Base-by-base conservation (phyloP, 2,888 invertebrate genomes). In the Meloe dianella region DNA sequence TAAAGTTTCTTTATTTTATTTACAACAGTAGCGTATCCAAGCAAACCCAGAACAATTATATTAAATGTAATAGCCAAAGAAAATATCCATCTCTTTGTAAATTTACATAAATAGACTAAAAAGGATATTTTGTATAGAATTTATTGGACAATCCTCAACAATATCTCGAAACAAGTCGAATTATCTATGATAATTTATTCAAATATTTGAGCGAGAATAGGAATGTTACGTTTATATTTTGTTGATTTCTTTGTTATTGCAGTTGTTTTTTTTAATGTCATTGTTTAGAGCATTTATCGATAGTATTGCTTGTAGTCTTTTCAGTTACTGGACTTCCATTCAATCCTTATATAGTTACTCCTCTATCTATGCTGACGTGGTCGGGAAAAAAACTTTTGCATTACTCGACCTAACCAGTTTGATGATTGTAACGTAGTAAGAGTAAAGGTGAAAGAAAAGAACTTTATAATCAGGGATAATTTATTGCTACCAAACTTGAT, bases 1-100 rank as follows among this genome's bases (percentile, higher is more conserved):
- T 58, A 58, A 32, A 30, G 32, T 56, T 51, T 56, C 65, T 67
- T 65, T 67, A 62, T 67, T 57, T 64, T 30, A 30, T 30, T 3
- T 2, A 47, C 5, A 41, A 20, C 8, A 20, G 47, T 20, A 9
- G 47, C 8, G 47, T 47, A 20, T 47, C 47, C 10, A 22, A 20
- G 47, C 10, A 9, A 47, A 47, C 20, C 10, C 20, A 47, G 20
- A 47, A 47, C 47, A 47, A 47, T 47, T 47, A 47, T 9, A 20
- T 20, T 20, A 9, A 47, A 47, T 4, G 20, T 20, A 20, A 47
- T 47, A 47, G 47, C 20, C n/a, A 47, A 47, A 47, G 47, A 47
- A 47, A 17, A 41, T n/a, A 20, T 20, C 10, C 38, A n/a, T 41
- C 47, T n/a, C 20, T 47, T 20, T 47, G 10, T 47, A 22, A 20